phyloP scores from a whole-genome alignment of 2,797 vertebrate species.

The Triplophysa bombifrons region DNA sequence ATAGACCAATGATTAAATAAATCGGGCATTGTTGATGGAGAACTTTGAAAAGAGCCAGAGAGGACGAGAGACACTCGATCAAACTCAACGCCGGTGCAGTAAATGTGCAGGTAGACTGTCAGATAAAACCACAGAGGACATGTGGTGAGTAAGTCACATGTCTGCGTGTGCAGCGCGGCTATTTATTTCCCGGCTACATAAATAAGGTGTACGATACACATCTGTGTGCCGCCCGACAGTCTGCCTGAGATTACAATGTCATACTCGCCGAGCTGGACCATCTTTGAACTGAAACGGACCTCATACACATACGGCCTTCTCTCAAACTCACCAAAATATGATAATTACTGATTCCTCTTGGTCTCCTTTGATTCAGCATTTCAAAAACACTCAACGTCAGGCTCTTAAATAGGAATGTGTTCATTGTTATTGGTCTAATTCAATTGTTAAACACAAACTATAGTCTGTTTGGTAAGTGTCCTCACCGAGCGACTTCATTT shows the following conservation, averaged over 20 bases:
- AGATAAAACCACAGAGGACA: constrained; percentile 12
- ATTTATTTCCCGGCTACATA: constrained; percentile 50
- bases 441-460: constrained; percentile 22
- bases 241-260: constrained; percentile 46
- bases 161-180: not conserved
- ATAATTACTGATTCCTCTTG: not conserved
- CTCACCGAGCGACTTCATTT: constrained; percentile 20
- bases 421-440: constrained; percentile 1
- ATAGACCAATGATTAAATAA: constrained; percentile 19
- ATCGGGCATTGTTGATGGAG: not conserved
- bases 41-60: constrained; percentile 3
- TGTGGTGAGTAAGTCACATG: constrained; percentile 32
- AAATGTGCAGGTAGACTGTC: constrained; percentile 2
- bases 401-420: not conserved
- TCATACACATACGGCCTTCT: not conserved
- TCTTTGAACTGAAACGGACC: constrained; percentile 7
- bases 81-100: not conserved
- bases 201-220: constrained; percentile 41
- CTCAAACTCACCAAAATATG: not conserved
- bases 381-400: too few relatives aligned
- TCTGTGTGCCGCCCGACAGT: constrained; percentile 39
- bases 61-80: constrained; percentile 4
- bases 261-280: constrained; percentile 10
- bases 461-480: constrained; percentile 29
- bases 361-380: not conserved